Conservation (phyloP, 2,888 invertebrate species). For the Orthosia gracilis region DNA sequence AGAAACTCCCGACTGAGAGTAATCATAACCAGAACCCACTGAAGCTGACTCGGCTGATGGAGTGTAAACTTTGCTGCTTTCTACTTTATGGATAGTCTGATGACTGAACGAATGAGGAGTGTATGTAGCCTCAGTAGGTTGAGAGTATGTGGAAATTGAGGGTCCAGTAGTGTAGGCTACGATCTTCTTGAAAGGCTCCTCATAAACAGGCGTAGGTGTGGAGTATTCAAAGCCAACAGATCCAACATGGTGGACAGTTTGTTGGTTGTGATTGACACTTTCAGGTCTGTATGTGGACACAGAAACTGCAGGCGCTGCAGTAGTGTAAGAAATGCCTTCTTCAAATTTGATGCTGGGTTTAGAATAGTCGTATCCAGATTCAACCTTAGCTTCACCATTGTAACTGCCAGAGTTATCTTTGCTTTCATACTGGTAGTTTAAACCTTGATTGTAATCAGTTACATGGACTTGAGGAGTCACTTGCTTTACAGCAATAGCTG, state of each 20-base stretch:
- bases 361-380: constrained; percentile 80
- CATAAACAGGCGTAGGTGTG: constrained; percentile 79
- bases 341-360: constrained; percentile 84
- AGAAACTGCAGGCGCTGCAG: constrained; percentile 78
- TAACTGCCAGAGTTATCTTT: constrained; percentile 67
- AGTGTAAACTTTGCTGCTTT: constrained; percentile 70
- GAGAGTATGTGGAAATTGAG: constrained; percentile 72
- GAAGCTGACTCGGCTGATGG: constrained; percentile 67
- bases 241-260: constrained; percentile 80
- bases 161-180: constrained; percentile 87
- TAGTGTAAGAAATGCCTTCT: constrained; percentile 82
- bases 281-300: constrained; percentile 83
- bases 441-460: constrained; percentile 78
- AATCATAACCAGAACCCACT: constrained; percentile 67
- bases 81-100: constrained; percentile 81
- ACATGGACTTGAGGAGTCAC: constrained; percentile 78
- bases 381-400: constrained; percentile 55
- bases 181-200: constrained; percentile 84
- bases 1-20: constrained; percentile 62
- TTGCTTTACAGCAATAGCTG: constrained; percentile 78
- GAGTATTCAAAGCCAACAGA: constrained; percentile 81
- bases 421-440: constrained; percentile 75
- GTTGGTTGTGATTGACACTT: constrained; percentile 80
- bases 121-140: constrained; percentile 77
- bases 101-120: constrained; percentile 82